Evolutionary conservation across 2,113 vertebrate genomes (phyloP).

Genomic region (Sialia sialis): DNA sequence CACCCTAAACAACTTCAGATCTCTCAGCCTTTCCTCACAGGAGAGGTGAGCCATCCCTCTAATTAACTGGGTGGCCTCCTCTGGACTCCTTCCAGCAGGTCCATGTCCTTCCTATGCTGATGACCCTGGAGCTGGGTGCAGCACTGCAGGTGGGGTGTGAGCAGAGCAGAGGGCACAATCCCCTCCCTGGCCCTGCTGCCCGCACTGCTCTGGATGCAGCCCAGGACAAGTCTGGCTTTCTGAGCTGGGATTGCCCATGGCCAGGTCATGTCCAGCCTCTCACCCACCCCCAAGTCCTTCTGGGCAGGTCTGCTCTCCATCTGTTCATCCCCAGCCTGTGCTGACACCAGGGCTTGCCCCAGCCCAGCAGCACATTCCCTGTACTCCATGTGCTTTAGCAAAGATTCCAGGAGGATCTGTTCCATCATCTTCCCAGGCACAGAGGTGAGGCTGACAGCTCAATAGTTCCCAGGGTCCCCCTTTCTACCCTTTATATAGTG

Average conservation of each 20-base stretch:
- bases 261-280: neutral
- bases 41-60: neutral
- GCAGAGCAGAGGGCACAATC: neutral
- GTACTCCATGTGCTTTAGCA: neutral
- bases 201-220: rapidly evolving
- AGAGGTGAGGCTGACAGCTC: neutral
- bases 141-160: neutral
- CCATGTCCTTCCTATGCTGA: neutral
- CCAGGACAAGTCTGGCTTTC: rapidly evolving
- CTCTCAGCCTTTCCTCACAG: neutral
- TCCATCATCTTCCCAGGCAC: neutral
- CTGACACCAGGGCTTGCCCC: neutral
- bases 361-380: neutral
- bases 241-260: rapidly evolving
- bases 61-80: too few relatives aligned
- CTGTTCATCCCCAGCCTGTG: neutral
- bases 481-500: neutral
- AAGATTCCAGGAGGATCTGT: neutral
- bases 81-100: rapidly evolving
- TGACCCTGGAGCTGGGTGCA: neutral
- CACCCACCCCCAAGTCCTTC: too few relatives aligned
- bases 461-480: neutral
- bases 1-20: neutral
- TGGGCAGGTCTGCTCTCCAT: rapidly evolving
- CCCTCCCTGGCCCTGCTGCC: rapidly evolving